These are phyloP conservation scores for Gryon sp. DNA, from an alignment of 1,140 invertebrate genomes.

Conservation along the genomic window DNA sequence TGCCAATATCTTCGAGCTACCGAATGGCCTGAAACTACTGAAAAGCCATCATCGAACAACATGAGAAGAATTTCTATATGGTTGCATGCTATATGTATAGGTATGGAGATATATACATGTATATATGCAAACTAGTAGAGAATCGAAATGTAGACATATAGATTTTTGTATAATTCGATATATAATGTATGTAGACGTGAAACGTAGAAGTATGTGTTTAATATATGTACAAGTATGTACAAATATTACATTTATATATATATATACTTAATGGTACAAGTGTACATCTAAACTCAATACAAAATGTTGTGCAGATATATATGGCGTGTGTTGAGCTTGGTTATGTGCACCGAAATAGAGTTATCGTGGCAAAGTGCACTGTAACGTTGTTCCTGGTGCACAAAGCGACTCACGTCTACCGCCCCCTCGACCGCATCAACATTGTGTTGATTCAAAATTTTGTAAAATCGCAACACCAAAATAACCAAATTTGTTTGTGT, in stretches of 20 bases:
- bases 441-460: slow-evolving; percentile 35
- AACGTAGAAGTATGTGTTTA: not conserved
- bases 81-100: not conserved
- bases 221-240: not conserved
- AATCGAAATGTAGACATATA: not conserved
- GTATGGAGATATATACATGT: not conserved
- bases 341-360: slow-evolving; percentile 68
- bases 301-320: slow-evolving; percentile 17
- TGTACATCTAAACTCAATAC: slow-evolving; percentile 26
- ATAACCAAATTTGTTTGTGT: not conserved
- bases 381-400: slow-evolving; percentile 76
- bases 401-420: slow-evolving; percentile 68
- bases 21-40: slow-evolving; percentile 34
- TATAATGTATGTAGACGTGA: not conserved
- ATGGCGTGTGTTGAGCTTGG: slow-evolving; percentile 13
- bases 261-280: slow-evolving; percentile 18
- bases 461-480: not conserved
- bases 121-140: no score
- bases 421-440: slow-evolving; percentile 62
- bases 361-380: slow-evolving; percentile 78
- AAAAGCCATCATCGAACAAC: slow-evolving; percentile 39
- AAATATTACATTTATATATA: slow-evolving; percentile 26
- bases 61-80: slow-evolving; percentile 18
- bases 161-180: slow-evolving; percentile 2
- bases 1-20: slow-evolving; percentile 63